phyloP scores from a whole-genome alignment of 2,888 invertebrate species.

The Sialis lutaria region DNA sequence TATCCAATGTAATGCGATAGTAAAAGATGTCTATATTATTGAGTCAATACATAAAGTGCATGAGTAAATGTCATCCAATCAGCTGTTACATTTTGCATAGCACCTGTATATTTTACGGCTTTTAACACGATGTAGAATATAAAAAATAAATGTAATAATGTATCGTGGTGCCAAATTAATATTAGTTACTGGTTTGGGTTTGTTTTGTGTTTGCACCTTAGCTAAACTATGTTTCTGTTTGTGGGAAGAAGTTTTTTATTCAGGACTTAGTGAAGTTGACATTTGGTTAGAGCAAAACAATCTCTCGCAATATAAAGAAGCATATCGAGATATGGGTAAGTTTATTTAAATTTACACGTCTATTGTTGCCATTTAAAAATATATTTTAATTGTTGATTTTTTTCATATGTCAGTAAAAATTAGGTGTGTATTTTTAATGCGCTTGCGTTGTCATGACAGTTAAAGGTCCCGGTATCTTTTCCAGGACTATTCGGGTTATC shows the following conservation, averaged over 20 bases:
- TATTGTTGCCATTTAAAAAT: too few species aligned
- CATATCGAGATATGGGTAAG: slow-evolving; percentile 59
- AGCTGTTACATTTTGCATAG: too few species aligned
- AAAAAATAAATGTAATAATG: slow-evolving; percentile 14
- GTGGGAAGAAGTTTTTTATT: slow-evolving; percentile 22
- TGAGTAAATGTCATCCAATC: too few species aligned
- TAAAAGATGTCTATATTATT: too few species aligned
- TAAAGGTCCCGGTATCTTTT: too few species aligned
- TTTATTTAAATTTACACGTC: slow-evolving; percentile 9
- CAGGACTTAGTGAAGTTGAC: slow-evolving; percentile 38
- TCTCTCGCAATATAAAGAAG: slow-evolving; percentile 45
- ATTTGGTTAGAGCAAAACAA: slow-evolving; percentile 61
- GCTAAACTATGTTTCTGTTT: slow-evolving; percentile 27
- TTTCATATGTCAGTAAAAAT: too few species aligned
- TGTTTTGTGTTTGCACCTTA: slow-evolving; percentile 29
- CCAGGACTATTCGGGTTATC: too few species aligned
- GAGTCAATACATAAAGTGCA: too few species aligned
- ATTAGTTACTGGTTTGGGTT: slow-evolving; percentile 28
- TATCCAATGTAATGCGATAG: too few species aligned
- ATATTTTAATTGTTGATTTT: too few species aligned
- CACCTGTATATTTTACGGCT: neutral
- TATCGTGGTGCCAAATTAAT: slow-evolving; percentile 27
- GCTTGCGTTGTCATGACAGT: too few species aligned
- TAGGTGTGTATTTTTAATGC: too few species aligned
- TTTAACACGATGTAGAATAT: neutral